These are phyloP conservation scores for Oreotragus oreotragus DNA, from an alignment of 2,113 vertebrate genomes.

Conservation along the genomic window DNA sequence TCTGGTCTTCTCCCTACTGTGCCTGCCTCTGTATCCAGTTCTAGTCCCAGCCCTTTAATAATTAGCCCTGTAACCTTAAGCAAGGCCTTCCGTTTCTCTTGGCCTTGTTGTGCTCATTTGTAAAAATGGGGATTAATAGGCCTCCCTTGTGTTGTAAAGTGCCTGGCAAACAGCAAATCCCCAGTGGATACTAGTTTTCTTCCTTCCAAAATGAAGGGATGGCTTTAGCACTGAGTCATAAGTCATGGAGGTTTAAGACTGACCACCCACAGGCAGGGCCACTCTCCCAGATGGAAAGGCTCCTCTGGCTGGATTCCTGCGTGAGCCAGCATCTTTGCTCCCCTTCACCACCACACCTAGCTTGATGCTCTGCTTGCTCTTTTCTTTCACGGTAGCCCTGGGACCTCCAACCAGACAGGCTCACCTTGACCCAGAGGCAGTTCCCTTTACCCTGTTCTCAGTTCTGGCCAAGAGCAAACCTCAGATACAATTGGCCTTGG, in stretches of 20 bases:
- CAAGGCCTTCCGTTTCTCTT: neutral
- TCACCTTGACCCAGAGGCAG: conserved; percentile 44
- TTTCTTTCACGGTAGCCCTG: neutral
- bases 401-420: neutral
- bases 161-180: neutral
- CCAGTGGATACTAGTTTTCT: neutral
- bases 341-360: neutral
- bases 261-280: neutral
- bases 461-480: conserved; percentile 25
- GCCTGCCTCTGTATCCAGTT: neutral
- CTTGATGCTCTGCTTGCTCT: neutral
- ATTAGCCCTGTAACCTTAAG: neutral
- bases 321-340: neutral
- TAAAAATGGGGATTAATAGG: neutral
- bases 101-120: neutral
- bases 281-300: neutral
- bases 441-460: conserved; percentile 1
- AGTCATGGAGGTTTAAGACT: neutral
- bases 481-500: neutral
- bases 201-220: neutral
- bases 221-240: neutral
- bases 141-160: neutral
- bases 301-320: neutral
- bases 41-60: neutral
- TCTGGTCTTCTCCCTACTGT: neutral